Evolutionary conservation across 1,140 invertebrate species (phyloP), one percentile per base, ranked within the genome.

Genomic region (Drosophila repletoides): DNA sequence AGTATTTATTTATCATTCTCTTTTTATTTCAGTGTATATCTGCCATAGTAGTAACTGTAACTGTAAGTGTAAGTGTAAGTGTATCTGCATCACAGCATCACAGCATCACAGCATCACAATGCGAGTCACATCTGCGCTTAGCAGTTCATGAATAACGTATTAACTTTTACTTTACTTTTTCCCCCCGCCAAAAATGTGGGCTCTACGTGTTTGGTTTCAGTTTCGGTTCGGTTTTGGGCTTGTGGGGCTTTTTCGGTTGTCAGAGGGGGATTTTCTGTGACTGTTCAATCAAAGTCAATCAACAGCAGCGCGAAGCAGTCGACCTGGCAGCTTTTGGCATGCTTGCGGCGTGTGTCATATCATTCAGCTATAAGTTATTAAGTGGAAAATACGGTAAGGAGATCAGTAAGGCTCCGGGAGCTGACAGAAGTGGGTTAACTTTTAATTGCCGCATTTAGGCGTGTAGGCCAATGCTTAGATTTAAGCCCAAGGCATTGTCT

Each of bases 91-190:
- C 7, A 21, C 48, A 4, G n/a, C 14, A 15, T 10, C 3, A 28
- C 36, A 21, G 55, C 29, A 31, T 19, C 28, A 15, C 10, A 31
- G 46, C 67, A 79, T 79, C 80, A 75, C 80, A 84, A 84, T 84
- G 80, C 84, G 53, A 88, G 84, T 88, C 84, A 88, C 84, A 88
- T 88, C 77, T 88, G 77, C 58, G 79, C 75, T 88, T 84, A 88
- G 84, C 75, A 80, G 75, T 76, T 88, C 83, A 88, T 88, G 84
- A 88, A 88, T 88, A 88, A 77, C 72, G 75, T 88, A 88, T 88
- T 88, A 88, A 84, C 84, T 88, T 88, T 87, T 86, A 76, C 72
- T 86, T 81, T 86, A 73, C 34, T 38, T 10, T 9, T n/a, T 5
- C 56, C 31, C 12, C 6, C 14, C n/a, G n/a, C n/a, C n/a, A n/a